phyloP scores from a whole-genome alignment of 53 echinoderm and acorn worm species.

The Crossaster papposus region DNA sequence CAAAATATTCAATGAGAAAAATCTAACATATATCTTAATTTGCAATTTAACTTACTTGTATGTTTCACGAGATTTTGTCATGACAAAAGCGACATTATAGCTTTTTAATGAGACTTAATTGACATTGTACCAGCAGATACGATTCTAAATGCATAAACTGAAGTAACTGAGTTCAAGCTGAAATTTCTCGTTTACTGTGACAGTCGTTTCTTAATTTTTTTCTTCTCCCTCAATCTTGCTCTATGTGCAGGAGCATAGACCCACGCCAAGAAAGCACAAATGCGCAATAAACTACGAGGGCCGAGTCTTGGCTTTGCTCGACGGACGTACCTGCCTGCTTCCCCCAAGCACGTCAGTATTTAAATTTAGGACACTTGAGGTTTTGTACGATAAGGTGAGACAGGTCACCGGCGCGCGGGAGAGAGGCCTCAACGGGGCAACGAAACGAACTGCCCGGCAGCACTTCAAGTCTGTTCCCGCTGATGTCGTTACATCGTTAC shows the following conservation, averaged over 20 bases:
- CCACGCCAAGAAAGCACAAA: neutral
- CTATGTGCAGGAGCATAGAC: too few relatives aligned
- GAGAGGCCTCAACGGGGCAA: neutral
- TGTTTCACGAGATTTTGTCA: too few relatives aligned
- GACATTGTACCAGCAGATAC: neutral
- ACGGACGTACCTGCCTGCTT: too few relatives aligned
- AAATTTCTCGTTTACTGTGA: neutral
- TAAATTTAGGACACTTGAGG: slow-evolving; percentile 6
- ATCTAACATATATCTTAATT: too few relatives aligned
- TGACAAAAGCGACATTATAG: neutral
- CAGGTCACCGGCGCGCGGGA: neutral
- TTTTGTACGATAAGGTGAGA: neutral
- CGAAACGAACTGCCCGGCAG: neutral
- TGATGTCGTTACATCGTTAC: neutral
- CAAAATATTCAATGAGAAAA: too few relatives aligned
- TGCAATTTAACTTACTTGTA: too few relatives aligned
- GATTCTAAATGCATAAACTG: neutral
- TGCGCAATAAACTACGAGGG: neutral
- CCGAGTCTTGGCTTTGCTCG: neutral
- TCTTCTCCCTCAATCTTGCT: too few relatives aligned
- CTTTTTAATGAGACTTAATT: neutral
- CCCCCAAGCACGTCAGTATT: neutral
- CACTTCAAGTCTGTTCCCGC: neutral
- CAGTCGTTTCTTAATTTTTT: neutral
- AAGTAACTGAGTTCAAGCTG: neutral